Evolutionary conservation across 2,888 invertebrate species (phyloP).

Genomic region (Pollenia labialis): DNA sequence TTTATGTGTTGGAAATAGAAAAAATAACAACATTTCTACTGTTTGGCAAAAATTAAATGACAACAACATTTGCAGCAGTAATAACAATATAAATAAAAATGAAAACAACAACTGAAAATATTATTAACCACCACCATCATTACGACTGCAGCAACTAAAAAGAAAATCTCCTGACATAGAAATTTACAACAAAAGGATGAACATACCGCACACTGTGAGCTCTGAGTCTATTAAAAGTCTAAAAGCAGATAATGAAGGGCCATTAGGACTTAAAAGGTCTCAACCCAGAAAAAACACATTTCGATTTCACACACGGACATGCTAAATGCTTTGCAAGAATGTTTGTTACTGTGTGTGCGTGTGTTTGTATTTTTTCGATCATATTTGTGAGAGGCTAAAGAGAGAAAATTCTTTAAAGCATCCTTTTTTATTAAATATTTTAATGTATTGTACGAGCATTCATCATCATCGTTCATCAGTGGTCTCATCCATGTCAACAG

Average conservation of each 20-base stretch:
- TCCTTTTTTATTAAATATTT: slow-evolving; percentile 13
- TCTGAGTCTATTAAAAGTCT: slow-evolving; percentile 84
- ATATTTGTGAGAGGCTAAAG: slow-evolving; percentile 51
- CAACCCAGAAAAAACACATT: slow-evolving; percentile 77
- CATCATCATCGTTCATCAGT: slow-evolving; percentile 77
- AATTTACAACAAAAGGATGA: slow-evolving; percentile 70
- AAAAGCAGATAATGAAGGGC: slow-evolving; percentile 84
- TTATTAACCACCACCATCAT: slow-evolving; percentile 60
- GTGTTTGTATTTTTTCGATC: slow-evolving; percentile 50
- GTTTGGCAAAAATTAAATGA: slow-evolving; percentile 52
- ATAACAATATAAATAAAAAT: slow-evolving; percentile 47
- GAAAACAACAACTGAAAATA: slow-evolving; percentile 60
- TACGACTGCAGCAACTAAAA: slow-evolving; percentile 27
- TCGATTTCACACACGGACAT: slow-evolving; percentile 29
- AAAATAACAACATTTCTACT: neutral
- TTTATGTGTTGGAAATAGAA: slow-evolving; percentile 27
- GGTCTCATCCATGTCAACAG: slow-evolving; percentile 76
- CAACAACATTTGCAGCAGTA: slow-evolving; percentile 54
- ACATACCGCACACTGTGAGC: slow-evolving; percentile 73
- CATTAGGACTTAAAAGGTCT: slow-evolving; percentile 84
- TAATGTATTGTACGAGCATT: neutral
- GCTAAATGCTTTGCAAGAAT: slow-evolving; percentile 48
- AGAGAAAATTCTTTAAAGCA: slow-evolving; percentile 54
- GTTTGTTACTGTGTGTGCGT: slow-evolving; percentile 64
- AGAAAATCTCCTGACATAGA: slow-evolving; percentile 9